These are phyloP conservation scores for Cavia porcellus DNA, from an alignment of 2,113 vertebrate genomes.

Conservation along the genomic window DNA sequence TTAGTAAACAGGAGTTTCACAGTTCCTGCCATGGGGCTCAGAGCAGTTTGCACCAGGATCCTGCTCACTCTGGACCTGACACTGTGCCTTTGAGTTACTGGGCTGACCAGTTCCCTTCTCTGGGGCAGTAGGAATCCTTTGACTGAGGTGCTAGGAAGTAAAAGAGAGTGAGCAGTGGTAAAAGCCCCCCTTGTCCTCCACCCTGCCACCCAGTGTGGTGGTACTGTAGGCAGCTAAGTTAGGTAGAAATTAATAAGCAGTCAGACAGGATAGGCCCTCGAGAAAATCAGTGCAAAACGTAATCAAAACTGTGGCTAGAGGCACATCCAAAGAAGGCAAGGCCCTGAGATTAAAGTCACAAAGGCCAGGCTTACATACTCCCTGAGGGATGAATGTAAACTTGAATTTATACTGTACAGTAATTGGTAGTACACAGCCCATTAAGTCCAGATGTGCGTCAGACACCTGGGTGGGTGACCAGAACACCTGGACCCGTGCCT, in stretches of 20 bases:
- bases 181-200: accelerated
- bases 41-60: background rate
- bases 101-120: background rate
- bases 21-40: background rate
- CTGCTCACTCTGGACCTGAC: background rate
- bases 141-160: background rate
- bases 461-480: background rate
- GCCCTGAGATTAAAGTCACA: background rate
- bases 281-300: background rate
- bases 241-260: background rate
- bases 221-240: background rate
- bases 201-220: accelerated
- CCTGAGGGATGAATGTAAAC: background rate
- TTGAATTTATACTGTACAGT: background rate
- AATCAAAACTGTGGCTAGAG: background rate
- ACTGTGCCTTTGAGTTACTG: background rate
- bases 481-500: background rate
- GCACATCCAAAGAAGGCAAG: background rate
- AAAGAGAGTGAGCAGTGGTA: background rate
- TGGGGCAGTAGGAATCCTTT: background rate
- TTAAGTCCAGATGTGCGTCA: background rate
- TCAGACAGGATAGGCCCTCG: background rate
- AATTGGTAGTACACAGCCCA: background rate
- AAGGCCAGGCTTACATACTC: background rate
- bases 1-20: background rate